Conservation (phyloP, 2,113 vertebrate genomes). For the Oncorhynchus nerka region DNA sequence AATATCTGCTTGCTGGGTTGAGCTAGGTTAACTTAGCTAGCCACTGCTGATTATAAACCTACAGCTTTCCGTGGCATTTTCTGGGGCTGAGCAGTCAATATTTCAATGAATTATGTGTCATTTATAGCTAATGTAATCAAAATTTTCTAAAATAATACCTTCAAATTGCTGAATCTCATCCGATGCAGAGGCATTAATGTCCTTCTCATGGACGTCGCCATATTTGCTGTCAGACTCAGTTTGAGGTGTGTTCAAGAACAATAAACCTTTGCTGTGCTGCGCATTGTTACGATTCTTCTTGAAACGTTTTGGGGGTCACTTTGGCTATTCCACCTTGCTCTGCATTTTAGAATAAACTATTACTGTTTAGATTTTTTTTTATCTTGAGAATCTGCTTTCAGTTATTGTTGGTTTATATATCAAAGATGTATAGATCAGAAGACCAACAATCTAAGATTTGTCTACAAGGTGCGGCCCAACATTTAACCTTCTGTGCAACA, state of each 20-base stretch:
- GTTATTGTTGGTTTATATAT: no score
- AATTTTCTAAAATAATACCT: conserved; percentile 39
- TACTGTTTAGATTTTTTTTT: no score
- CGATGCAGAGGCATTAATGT: conserved; percentile 40
- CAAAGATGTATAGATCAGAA: no score
- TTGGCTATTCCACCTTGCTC: background rate
- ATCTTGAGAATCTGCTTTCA: no score
- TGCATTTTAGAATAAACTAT: background rate
- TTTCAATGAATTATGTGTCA: background rate
- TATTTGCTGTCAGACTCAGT: conserved; percentile 52
- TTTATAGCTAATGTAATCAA: background rate
- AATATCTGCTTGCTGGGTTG: no score
- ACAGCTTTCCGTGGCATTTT: no score
- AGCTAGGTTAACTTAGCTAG: no score
- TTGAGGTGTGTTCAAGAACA: background rate
- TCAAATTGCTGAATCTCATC: conserved; percentile 45
- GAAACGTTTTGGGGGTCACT: background rate
- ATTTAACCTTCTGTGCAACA: background rate
- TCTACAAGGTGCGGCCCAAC: background rate
- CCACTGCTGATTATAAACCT: no score
- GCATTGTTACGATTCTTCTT: background rate
- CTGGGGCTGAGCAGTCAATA: no score
- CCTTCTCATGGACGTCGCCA: conserved; percentile 77
- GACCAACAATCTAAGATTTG: no score
- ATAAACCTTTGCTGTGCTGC: background rate